These are phyloP conservation scores for Ovibos moschatus DNA, from an alignment of 2,113 vertebrate genomes.

Conservation along the genomic window DNA sequence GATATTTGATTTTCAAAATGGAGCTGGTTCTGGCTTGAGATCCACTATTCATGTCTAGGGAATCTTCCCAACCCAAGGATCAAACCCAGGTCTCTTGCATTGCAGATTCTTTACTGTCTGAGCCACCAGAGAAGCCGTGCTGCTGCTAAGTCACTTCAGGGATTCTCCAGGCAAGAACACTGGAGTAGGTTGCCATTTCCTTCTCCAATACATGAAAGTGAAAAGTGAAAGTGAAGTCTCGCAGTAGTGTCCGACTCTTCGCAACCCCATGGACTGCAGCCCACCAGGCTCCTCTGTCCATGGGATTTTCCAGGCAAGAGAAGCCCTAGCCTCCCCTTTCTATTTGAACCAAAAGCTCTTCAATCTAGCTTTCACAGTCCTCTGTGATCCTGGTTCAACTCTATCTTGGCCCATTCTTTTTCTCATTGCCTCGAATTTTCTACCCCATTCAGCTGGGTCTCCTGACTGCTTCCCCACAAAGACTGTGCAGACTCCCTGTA, in stretches of 20 bases:
- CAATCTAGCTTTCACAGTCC: not conserved
- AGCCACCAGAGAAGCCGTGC: not conserved
- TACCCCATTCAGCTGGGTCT: not conserved
- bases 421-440: not conserved
- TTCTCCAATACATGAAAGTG: no score
- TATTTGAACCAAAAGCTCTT: not conserved
- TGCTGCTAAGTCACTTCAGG: no score
- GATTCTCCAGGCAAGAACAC: no score
- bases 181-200: no score
- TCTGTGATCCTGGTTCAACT: not conserved
- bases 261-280: no score
- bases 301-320: no score
- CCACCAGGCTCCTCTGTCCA: no score
- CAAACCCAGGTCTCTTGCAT: not conserved
- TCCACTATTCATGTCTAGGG: not conserved
- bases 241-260: no score
- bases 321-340: not conserved
- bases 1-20: not conserved
- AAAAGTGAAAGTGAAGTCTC: no score
- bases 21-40: not conserved
- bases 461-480: not conserved
- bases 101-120: not conserved
- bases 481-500: not conserved
- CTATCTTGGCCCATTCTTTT: not conserved
- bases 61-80: not conserved